Percentiles rank a stretch among this genome's conserved stretches.
Conservation (phyloP, 1,140 invertebrate species). For the Teleogryllus occipitalis region DNA sequence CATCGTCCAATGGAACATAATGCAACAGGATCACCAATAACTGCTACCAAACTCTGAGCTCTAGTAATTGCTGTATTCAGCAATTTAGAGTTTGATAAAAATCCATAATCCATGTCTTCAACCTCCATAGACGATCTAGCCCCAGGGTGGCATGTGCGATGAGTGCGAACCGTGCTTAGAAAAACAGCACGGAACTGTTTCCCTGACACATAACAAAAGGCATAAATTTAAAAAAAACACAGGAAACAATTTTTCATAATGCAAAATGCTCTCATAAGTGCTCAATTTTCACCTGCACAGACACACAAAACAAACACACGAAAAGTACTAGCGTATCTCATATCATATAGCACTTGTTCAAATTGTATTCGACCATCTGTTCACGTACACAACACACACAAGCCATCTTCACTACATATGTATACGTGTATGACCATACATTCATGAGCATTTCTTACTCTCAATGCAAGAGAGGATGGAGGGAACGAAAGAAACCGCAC, state of each 20-base stretch:
- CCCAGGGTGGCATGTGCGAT: conserved; percentile 55
- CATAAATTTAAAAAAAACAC: background rate
- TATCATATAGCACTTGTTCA: too few relatives aligned
- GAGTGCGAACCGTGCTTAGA: conserved; percentile 72
- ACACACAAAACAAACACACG: too few relatives aligned
- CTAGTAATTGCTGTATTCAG: conserved; percentile 81
- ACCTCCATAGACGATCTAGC: conserved; percentile 34
- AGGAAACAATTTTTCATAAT: background rate
- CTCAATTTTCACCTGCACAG: too few relatives aligned
- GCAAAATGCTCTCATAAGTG: too few relatives aligned
- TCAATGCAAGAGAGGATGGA: too few relatives aligned
- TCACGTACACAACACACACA: too few relatives aligned
- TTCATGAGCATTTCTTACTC: too few relatives aligned
- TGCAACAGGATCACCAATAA: conserved; percentile 80
- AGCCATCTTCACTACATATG: too few relatives aligned
- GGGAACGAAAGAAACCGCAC: too few relatives aligned
- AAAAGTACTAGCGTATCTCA: too few relatives aligned
- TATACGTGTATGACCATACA: too few relatives aligned
- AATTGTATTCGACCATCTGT: too few relatives aligned
- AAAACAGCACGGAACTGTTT: conserved; percentile 84
- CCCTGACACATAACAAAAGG: conserved; percentile 36
- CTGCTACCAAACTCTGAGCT: conserved; percentile 77
- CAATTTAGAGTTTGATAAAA: conserved; percentile 75
- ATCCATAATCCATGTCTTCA: conserved; percentile 70
- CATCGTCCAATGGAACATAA: conserved; percentile 76